Evolutionary conservation across 2,113 vertebrate species (phyloP), one percentile per base, ranked within the genome.

Genomic region (Herpailurus yagouaroundi): DNA sequence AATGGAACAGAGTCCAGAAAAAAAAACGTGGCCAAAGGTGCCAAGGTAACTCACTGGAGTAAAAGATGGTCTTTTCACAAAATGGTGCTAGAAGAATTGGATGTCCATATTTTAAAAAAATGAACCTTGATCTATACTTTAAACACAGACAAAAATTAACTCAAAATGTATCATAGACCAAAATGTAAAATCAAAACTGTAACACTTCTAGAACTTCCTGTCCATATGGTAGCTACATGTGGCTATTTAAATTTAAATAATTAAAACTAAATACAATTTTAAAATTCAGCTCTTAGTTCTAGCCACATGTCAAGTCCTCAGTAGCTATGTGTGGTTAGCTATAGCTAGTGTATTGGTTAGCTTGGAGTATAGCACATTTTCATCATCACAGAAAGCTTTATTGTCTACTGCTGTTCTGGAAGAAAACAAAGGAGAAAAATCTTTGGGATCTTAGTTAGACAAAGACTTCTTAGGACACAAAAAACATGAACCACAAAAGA

Each of bases 131-230:
- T 15, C 33, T 29, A 38, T 45, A 84, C 19, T 38, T 74, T 13
- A 7, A 38, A 41, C 41, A 18, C 45, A 41, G 74, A 76, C 36
- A 86, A 90, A 95, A 66, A 48, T 85, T 93, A 93, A 50, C 38
- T 69, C 48, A 31, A 80, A 74, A 66, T 81, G 33, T 95, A 60
- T 57, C 48, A 33, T 82, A 83, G 38, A 71, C 25, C 29, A 86
- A 85, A 91, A 84, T 91, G 73, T 94, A 71, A 91, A 94, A 57
- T 85, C 71, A 27, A 92, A 92, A 52, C 23, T 95, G 3, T 92
- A 74, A 63, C 55, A 68, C 31, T 86, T 93, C 19, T 80, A 73
- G 52, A 95, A 80, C 29, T 80, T 93, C 63, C 55, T 86, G 80
- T 85, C 48, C 41, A 25, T 68, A 13, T 93, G 74, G 13, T 90